Evolutionary conservation across 2,797 vertebrate species (phyloP).

Genomic region (Eurystomus glaucurus): DNA sequence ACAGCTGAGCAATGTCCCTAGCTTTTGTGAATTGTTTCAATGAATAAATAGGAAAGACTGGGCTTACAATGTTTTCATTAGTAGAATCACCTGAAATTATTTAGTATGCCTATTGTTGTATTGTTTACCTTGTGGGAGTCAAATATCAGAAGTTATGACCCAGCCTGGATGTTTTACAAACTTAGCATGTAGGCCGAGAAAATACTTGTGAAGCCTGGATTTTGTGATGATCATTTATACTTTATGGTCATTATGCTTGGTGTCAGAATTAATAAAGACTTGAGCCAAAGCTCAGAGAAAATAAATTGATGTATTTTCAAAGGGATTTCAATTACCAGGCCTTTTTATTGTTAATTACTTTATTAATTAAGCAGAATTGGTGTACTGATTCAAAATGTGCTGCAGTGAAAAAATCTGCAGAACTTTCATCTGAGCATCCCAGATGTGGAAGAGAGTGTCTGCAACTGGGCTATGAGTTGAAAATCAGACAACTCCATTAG

Average conservation of each 20-base stretch:
- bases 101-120: background rate
- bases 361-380: slow-evolving; percentile 75
- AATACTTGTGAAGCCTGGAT: background rate
- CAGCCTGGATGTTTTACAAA: background rate
- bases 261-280: slow-evolving; percentile 65
- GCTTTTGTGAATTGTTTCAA: background rate
- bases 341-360: slow-evolving; percentile 68
- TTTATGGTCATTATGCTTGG: slow-evolving; percentile 38
- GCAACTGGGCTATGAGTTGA: slow-evolving; percentile 7
- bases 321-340: slow-evolving; percentile 52
- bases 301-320: slow-evolving; percentile 57
- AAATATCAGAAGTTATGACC: background rate
- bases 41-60: background rate
- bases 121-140: background rate
- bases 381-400: slow-evolving; percentile 20
- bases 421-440: slow-evolving; percentile 10
- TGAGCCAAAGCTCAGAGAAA: slow-evolving; percentile 40
- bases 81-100: background rate
- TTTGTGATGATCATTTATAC: slow-evolving; percentile 53
- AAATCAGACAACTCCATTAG: slow-evolving; percentile 8
- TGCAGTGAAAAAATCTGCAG: background rate
- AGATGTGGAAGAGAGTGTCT: slow-evolving; percentile 31
- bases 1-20: background rate
- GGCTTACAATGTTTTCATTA: background rate
- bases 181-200: background rate